These are phyloP conservation scores for Sus scrofa DNA, from an alignment of 2,113 vertebrate species.

Conservation along the genomic window DNA sequence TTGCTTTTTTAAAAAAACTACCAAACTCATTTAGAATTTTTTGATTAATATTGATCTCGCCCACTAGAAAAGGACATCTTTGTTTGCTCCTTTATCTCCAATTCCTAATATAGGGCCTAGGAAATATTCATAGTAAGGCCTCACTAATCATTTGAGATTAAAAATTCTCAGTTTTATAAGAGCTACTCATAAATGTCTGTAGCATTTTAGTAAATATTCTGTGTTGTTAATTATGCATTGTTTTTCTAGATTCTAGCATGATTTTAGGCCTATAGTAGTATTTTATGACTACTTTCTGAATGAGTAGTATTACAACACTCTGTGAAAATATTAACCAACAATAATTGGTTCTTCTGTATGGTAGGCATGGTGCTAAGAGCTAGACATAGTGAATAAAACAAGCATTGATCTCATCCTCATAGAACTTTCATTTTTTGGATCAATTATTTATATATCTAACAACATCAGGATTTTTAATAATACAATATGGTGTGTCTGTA, in stretches of 20 bases:
- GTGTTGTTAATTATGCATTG: not conserved
- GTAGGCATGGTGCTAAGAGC: not conserved
- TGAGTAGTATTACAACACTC: not conserved
- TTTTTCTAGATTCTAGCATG: not conserved
- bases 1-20: not conserved
- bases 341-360: not conserved
- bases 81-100: not conserved
- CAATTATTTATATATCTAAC: not conserved
- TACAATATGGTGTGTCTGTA: not conserved
- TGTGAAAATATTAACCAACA: not conserved
- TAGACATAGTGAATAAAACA: not conserved
- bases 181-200: not conserved
- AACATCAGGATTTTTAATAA: not conserved
- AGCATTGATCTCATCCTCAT: not conserved
- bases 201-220: not conserved
- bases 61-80: not conserved
- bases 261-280: not conserved
- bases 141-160: constrained; percentile 4
- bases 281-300: constrained; percentile 5
- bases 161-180: not conserved
- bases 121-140: not conserved
- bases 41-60: not conserved
- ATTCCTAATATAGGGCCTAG: not conserved
- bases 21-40: not conserved
- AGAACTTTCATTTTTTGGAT: not conserved